A percentile compares a stretch with the other conserved stretches of the same genome.
phyloP scores from a whole-genome alignment of 2,797 vertebrate species.

The Molossus molossus region DNA sequence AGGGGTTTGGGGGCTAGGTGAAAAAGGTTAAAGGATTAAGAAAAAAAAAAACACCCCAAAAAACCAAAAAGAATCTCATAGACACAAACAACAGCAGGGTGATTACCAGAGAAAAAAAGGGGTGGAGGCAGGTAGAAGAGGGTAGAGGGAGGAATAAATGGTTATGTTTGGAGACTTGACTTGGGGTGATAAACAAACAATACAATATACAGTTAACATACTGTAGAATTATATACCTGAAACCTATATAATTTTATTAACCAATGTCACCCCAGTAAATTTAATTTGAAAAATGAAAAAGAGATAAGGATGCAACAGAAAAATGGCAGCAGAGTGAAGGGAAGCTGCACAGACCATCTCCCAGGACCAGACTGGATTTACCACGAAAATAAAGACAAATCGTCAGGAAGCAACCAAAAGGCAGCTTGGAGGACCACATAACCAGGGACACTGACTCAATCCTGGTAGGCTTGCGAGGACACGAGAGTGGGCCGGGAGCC shows the following conservation, averaged over 20 bases:
- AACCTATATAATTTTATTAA: background rate
- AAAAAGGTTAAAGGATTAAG: background rate
- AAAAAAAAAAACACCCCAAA: background rate
- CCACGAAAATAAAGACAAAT: no score
- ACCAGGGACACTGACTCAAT: no score
- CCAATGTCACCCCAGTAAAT: background rate
- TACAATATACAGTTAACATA: background rate
- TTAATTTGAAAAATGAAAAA: background rate
- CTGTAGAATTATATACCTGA: background rate
- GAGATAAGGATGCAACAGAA: background rate
- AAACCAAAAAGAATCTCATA: background rate
- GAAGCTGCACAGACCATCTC: no score
- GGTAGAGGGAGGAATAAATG: background rate
- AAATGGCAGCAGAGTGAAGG: background rate
- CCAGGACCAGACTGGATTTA: no score
- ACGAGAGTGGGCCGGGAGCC: no score
- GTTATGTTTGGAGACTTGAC: background rate
- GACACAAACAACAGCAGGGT: background rate
- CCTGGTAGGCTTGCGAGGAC: no score
- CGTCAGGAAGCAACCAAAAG: no score
- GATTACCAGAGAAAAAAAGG: background rate
- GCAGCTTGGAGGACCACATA: no score
- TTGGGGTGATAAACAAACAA: background rate
- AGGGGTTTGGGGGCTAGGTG: background rate
- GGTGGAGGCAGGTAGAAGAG: background rate